phyloP scores from a whole-genome alignment of 1,140 invertebrate species.

The Akabosia matsudoensis region DNA sequence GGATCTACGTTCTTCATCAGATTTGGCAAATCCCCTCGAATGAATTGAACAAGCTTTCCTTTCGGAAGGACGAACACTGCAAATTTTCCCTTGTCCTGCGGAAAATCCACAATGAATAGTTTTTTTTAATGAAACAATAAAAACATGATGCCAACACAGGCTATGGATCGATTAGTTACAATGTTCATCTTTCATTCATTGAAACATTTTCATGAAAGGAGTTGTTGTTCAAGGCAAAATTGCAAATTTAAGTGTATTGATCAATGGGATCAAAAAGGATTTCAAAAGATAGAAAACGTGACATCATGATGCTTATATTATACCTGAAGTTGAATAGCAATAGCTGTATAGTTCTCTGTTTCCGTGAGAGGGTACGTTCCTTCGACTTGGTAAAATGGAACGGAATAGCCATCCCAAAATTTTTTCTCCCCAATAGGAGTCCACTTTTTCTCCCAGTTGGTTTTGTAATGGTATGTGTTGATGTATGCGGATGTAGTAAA shows the following conservation, averaged over 20 bases:
- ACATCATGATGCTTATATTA: too few relatives aligned
- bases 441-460: slow-evolving; percentile 24
- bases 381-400: slow-evolving; percentile 27
- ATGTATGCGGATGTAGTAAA: slow-evolving; percentile 21
- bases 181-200: too few relatives aligned
- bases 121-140: too few relatives aligned
- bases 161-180: too few relatives aligned
- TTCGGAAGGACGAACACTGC: slow-evolving; percentile 33
- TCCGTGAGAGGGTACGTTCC: slow-evolving; percentile 26
- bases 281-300: too few relatives aligned
- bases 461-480: slow-evolving; percentile 38
- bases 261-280: too few relatives aligned
- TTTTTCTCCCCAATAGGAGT: slow-evolving; percentile 6
- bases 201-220: too few relatives aligned
- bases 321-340: slow-evolving; percentile 27
- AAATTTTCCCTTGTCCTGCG: slow-evolving; percentile 28
- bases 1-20: slow-evolving; percentile 17
- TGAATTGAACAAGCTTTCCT: slow-evolving; percentile 24
- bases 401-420: slow-evolving; percentile 31
- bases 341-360: slow-evolving; percentile 28
- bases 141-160: too few relatives aligned
- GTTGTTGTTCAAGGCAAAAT: neutral
- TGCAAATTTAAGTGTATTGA: too few relatives aligned
- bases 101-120: neutral
- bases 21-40: slow-evolving; percentile 25